Conservation (phyloP, 1,140 invertebrate species). For the Meloidogyne chitwoodi region DNA sequence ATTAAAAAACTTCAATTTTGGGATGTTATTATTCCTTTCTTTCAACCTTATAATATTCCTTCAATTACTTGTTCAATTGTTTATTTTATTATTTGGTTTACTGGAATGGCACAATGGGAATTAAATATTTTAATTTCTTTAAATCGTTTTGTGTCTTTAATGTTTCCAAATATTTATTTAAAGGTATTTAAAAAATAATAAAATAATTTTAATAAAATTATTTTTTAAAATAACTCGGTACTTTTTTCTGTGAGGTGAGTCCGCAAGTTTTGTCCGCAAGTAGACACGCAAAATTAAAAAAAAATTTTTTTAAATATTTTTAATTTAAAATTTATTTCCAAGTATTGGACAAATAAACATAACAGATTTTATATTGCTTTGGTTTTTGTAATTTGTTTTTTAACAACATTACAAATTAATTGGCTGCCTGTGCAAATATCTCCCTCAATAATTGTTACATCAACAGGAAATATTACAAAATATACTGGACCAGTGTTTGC, state of each 20-base stretch:
- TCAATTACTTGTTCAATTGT: not conserved
- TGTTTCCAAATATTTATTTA: not conserved
- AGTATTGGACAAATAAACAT: not conserved
- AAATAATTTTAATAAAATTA: too few species aligned
- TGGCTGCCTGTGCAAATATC: not conserved
- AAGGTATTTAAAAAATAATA: not conserved
- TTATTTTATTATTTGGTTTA: constrained; percentile 7
- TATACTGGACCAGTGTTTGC: not conserved
- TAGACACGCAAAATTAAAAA: too few species aligned
- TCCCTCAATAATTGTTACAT: not conserved
- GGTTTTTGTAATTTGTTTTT: not conserved
- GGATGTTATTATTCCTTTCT: not conserved
- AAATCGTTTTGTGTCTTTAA: not conserved
- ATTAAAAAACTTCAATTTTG: not conserved
- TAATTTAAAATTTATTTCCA: not conserved
- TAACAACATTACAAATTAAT: not conserved
- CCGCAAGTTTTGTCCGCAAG: too few species aligned
- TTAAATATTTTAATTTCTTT: constrained; percentile 8
- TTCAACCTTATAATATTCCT: not conserved
- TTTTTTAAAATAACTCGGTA: too few species aligned
- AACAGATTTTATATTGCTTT: not conserved
- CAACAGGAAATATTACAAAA: constrained; percentile 1
- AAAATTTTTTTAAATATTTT: too few species aligned
- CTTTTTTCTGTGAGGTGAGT: too few species aligned
- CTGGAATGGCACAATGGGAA: not conserved